Conservation (phyloP, 2,113 vertebrate genomes). For the Myiagra hebetior region DNA sequence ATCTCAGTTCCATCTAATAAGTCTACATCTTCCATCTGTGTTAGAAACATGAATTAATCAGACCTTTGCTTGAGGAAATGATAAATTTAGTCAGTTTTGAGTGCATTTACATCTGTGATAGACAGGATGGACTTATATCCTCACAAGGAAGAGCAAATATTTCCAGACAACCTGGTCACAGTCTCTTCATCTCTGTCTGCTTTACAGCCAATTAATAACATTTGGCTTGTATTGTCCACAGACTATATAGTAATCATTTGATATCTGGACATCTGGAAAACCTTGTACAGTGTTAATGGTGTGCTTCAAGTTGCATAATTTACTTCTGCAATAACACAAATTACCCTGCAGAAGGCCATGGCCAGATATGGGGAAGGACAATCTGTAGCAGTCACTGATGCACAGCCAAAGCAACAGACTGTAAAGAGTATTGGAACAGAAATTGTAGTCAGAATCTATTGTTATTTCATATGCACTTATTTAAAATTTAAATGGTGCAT, state of each 20-base stretch:
- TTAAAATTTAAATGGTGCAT: background rate
- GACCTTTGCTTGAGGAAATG: background rate
- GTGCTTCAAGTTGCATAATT: slow-evolving; percentile 12
- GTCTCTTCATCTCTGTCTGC: background rate
- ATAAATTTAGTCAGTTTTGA: background rate
- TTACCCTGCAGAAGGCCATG: background rate
- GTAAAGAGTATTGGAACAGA: background rate
- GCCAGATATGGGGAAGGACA: background rate
- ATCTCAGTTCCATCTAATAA: background rate
- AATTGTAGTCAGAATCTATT: background rate
- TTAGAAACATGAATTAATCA: background rate
- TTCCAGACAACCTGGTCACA: background rate
- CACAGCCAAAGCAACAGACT: background rate
- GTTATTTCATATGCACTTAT: background rate
- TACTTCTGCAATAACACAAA: background rate
- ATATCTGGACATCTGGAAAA: slow-evolving; percentile 22
- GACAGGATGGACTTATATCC: background rate
- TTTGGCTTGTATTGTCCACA: background rate
- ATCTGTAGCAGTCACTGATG: background rate
- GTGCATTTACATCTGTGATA: background rate
- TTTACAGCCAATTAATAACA: background rate
- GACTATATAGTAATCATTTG: background rate
- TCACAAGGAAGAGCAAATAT: background rate
- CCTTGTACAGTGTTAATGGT: background rate
- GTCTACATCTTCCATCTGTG: background rate